A percentile compares a stretch with the other conserved stretches of the same genome.
phyloP scores from a whole-genome alignment of 2,888 invertebrate species.

The Acanthopleura granulata region DNA sequence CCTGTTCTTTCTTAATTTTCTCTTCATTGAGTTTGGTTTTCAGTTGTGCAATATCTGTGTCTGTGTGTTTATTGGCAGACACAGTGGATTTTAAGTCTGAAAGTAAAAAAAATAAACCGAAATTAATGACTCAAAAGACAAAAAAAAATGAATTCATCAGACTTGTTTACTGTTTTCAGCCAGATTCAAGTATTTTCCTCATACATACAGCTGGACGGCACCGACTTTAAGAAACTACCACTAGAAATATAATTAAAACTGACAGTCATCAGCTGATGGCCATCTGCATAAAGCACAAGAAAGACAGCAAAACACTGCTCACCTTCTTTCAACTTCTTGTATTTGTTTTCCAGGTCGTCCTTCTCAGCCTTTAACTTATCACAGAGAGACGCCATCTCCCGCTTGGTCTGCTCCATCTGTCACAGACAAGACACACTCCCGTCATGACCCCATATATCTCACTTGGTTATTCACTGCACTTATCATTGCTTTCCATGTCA shows the following conservation, averaged over 20 bases:
- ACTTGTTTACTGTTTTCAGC: too few species aligned
- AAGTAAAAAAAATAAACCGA: conserved; percentile 4
- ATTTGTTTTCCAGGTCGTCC: conserved; percentile 84
- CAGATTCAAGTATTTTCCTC: too few species aligned
- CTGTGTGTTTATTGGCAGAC: conserved; percentile 36
- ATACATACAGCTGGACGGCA: too few species aligned
- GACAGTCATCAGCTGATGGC: too few species aligned
- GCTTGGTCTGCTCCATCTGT: conserved; percentile 75
- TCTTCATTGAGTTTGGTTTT: conserved; percentile 62
- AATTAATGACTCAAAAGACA: too few species aligned
- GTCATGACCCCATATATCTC: too few species aligned
- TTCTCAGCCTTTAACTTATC: conserved; percentile 81
- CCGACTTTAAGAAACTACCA: too few species aligned
- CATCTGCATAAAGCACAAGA: too few species aligned
- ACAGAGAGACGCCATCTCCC: conserved; percentile 78
- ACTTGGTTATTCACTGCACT: too few species aligned
- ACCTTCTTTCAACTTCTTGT: conserved; percentile 84
- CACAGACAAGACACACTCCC: neutral
- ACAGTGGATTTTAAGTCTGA: conserved; percentile 41
- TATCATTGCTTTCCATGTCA: too few species aligned
- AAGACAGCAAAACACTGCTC: conserved; percentile 25
- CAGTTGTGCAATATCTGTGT: conserved; percentile 54
- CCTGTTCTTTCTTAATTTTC: conserved; percentile 66
- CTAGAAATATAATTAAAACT: too few species aligned
- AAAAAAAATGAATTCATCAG: too few species aligned